Evolutionary conservation across 2,113 vertebrate species (phyloP), one percentile per base, ranked within the genome.

Genomic region (Cheilinus undulatus): DNA sequence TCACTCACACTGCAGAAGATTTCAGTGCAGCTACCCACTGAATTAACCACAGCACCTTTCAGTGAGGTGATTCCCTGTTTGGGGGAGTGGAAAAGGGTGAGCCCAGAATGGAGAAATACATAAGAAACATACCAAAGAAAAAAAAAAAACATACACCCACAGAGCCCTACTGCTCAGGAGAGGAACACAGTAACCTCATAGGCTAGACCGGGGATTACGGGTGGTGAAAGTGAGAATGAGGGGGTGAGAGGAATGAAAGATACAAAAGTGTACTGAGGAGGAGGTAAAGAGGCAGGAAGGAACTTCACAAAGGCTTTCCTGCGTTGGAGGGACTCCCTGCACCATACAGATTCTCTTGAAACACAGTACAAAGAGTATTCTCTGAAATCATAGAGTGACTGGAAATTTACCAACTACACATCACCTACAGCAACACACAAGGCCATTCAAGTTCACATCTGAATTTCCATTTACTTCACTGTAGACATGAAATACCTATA

Each of bases 301-400:
- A 87, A 84, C 87, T 84, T 86, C 89, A 85, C 72, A 92, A 92
- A 92, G 92, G 92, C 87, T 93, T 93, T 92, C 89, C 92, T 92
- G 92, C 83, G 89, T 91, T 67, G 91, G 92, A 88, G 91, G 88
- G 88, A 91, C 82, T 86, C 85, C 88, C 86, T 86, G 56, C 76
- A 74, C 83, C 80, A 70, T 49, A 15, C 64, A 83, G 48, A 26
- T 83, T 83, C 78, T 80, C 70, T 82, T 20, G 72, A 80, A 88
- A 80, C 62, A 70, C 49, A 67, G 48, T 46, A 69, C 70, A 73
- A 76, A 78, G 28, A 73, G 56, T 13, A 38, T 86, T 85, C 87
- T 89, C 69, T 88, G 86, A 87, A 88, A 86, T 85, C 64, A 57
- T 3, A 17, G 13, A 12, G 49, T 72, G 46, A 80, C 53, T 85